A percentile compares a stretch with the other conserved stretches of the same genome.
Evolutionary conservation across 2,113 vertebrate genomes (phyloP).

Genomic region (Dipodomys merriami): DNA sequence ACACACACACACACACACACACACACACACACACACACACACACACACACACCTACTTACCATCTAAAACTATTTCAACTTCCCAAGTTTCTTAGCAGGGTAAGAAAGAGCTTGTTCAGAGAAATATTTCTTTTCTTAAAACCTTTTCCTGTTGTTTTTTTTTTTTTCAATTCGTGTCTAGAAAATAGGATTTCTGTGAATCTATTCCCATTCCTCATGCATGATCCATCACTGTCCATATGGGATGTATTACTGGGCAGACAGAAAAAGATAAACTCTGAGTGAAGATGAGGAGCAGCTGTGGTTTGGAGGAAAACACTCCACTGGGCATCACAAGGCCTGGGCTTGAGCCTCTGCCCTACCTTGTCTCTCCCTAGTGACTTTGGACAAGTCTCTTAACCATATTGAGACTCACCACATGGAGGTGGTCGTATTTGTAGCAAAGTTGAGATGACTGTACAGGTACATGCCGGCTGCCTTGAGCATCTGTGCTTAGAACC

Average conservation of each 20-base stretch:
- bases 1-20: too few relatives aligned
- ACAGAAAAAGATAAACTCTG: not conserved
- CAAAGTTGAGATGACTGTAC: not conserved
- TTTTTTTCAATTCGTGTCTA: not conserved
- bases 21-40: not conserved
- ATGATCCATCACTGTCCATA: not conserved
- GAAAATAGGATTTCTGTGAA: not conserved
- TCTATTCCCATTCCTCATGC: not conserved
- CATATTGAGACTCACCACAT: not conserved
- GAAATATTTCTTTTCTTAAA: slow-evolving; percentile 2
- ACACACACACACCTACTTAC: too few relatives aligned
- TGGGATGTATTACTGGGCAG: not conserved
- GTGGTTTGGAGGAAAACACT: not conserved
- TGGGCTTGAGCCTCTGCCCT: not conserved
- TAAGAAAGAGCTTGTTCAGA: not conserved
- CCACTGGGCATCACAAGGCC: not conserved
- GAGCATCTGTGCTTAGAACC: not conserved
- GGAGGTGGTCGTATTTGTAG: not conserved
- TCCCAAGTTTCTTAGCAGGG: not conserved
- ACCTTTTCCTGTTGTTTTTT: not conserved
- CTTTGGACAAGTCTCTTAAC: not conserved
- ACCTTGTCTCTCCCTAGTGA: not conserved
- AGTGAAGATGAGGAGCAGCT: not conserved
- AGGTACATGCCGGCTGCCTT: too few relatives aligned
- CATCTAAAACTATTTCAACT: not conserved